These are phyloP conservation scores for Zootoca vivipara DNA, from an alignment of 2,113 vertebrate species.

Conservation along the genomic window DNA sequence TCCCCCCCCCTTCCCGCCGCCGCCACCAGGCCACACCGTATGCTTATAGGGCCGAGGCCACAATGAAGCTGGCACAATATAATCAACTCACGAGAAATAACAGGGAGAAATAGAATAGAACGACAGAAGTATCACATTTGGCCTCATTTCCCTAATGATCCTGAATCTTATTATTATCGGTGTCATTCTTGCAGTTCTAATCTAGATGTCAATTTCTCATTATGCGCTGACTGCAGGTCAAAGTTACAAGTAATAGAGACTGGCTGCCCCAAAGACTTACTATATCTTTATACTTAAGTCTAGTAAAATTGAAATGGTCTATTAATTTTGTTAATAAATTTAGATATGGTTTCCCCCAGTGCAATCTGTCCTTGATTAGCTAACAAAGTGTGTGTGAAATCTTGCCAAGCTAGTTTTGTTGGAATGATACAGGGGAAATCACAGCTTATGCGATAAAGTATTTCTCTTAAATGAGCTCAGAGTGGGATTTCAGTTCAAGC, in stretches of 20 bases:
- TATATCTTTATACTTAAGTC: conserved; percentile 74
- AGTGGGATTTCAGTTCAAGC: neutral
- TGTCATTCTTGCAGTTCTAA: conserved; percentile 35
- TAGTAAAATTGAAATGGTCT: conserved; percentile 80
- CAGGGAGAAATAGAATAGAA: conserved; percentile 6
- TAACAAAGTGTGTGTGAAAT: conserved; percentile 73
- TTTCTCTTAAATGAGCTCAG: neutral
- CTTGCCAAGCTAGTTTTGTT: conserved; percentile 67
- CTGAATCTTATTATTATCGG: conserved; percentile 5
- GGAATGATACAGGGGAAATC: conserved; percentile 67
- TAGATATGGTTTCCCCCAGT: conserved; percentile 78
- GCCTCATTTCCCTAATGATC: conserved; percentile 32
- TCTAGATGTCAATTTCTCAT: conserved; percentile 71
- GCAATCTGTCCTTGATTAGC: conserved; percentile 82
- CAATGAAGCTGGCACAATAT: neutral
- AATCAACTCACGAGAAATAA: conserved; percentile 11
- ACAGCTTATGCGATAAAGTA: conserved; percentile 42
- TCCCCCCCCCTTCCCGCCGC: no score
- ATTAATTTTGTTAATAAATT: conserved; percentile 85
- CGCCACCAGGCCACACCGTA: fast-evolving
- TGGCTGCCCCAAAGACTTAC: conserved; percentile 69
- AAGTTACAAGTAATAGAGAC: conserved; percentile 71
- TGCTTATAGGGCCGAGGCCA: neutral
- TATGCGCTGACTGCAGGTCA: conserved; percentile 67
- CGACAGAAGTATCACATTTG: conserved; percentile 38